A percentile compares a stretch with the other conserved stretches of the same genome.
These are phyloP conservation scores for Rhabditoides inermis DNA, from an alignment of 2,888 invertebrate genomes.

Conservation along the genomic window DNA sequence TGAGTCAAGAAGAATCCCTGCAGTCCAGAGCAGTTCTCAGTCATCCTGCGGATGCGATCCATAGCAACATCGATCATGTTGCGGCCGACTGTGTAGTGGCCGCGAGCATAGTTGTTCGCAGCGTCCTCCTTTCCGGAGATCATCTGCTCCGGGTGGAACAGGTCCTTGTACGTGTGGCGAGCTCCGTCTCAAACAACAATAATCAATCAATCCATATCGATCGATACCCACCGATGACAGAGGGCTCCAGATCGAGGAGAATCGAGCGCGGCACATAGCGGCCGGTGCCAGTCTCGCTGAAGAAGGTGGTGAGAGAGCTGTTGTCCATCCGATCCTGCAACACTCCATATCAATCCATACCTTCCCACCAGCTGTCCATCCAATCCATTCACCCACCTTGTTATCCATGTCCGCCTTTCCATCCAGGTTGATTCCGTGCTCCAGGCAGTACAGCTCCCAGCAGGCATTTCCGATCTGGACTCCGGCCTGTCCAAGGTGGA, in stretches of 20 bases:
- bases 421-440: slow-evolving; percentile 55
- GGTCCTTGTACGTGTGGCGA: slow-evolving; percentile 67
- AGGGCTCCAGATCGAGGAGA: slow-evolving; percentile 35
- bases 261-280: slow-evolving; percentile 54
- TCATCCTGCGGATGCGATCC: slow-evolving; percentile 35
- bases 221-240: slow-evolving; percentile 22
- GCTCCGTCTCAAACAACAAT: slow-evolving; percentile 60
- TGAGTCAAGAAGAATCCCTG: slow-evolving; percentile 62
- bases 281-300: slow-evolving; percentile 64
- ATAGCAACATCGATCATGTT: slow-evolving; percentile 61
- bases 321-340: no score
- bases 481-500: slow-evolving; percentile 48
- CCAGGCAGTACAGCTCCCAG: slow-evolving; percentile 61
- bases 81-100: slow-evolving; percentile 81
- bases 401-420: no score
- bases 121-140: slow-evolving; percentile 90
- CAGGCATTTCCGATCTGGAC: slow-evolving; percentile 57
- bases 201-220: not conserved
- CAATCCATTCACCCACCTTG: no score
- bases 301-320: slow-evolving; percentile 75
- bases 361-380: no score
- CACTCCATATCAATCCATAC: no score
- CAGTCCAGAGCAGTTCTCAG: slow-evolving; percentile 71
- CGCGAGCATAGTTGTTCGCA: slow-evolving; percentile 92
- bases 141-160: slow-evolving; percentile 73